phyloP scores from a whole-genome alignment of 2,797 vertebrate genomes.

The Hapalemur alaotrensis region DNA sequence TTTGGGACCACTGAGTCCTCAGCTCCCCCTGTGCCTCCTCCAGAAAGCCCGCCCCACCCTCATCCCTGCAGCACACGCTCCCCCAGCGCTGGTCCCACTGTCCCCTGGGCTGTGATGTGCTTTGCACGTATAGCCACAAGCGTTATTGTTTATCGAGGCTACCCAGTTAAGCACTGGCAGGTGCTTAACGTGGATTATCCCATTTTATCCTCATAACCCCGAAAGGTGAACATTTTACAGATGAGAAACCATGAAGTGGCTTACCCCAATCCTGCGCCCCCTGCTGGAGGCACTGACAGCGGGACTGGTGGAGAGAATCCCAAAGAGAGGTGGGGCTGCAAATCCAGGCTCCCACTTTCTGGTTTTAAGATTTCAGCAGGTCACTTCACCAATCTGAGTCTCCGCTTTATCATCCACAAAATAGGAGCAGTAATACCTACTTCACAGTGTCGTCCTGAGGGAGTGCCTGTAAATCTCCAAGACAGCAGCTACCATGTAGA shows the following conservation, averaged over 20 bases:
- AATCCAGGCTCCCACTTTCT: background rate
- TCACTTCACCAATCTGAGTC: background rate
- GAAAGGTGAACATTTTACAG: slow-evolving; percentile 39
- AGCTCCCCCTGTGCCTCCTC: background rate
- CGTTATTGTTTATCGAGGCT: background rate
- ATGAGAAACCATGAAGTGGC: background rate
- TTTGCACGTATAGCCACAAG: background rate
- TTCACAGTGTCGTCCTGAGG: background rate
- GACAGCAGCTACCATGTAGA: background rate
- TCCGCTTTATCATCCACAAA: background rate
- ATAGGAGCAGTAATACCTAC: background rate
- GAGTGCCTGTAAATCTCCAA: background rate
- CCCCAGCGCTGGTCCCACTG: background rate
- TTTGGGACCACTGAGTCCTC: background rate
- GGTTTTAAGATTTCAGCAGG: background rate
- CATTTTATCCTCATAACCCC: slow-evolving; percentile 51
- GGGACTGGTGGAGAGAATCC: background rate
- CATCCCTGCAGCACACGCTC: no score
- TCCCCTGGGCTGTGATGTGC: background rate
- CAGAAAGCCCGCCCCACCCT: background rate
- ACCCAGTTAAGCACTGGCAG: background rate
- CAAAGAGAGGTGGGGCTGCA: background rate
- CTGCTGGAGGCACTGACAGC: background rate
- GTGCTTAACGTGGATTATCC: slow-evolving; percentile 41
- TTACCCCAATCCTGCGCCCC: background rate